These are phyloP conservation scores for Agriopis marginaria DNA, from an alignment of 2,888 invertebrate genomes.

Conservation along the genomic window DNA sequence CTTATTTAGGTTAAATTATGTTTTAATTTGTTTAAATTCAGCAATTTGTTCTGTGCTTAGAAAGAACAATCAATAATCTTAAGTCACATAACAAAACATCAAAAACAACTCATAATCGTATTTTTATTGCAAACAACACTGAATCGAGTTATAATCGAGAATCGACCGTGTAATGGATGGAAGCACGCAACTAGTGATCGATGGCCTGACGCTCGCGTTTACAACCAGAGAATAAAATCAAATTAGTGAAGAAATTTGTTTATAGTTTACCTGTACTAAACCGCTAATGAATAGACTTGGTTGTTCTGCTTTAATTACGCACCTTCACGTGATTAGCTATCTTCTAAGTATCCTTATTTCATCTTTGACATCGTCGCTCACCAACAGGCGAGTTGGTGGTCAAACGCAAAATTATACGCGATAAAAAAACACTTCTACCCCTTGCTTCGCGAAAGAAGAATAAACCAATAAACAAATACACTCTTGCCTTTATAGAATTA, in stretches of 20 bases:
- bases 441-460: no score
- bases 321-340: background rate
- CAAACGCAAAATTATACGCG: no score
- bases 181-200: slow-evolving; percentile 55
- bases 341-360: no score
- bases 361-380: no score
- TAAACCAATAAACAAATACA: no score
- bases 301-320: background rate
- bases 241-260: background rate
- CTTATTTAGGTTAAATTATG: no score
- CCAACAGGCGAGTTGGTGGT: no score
- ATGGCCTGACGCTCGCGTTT: slow-evolving; percentile 28
- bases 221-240: background rate
- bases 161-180: slow-evolving; percentile 52
- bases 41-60: background rate
- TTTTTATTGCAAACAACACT: slow-evolving; percentile 29
- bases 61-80: slow-evolving; percentile 4
- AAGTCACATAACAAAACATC: slow-evolving; percentile 4
- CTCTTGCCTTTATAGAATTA: no score
- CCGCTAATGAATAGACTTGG: background rate
- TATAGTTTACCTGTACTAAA: background rate
- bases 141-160: slow-evolving; percentile 40
- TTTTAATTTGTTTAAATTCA: no score
- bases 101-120: slow-evolving; percentile 10
- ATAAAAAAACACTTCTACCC: no score